Evolutionary conservation across 1,140 invertebrate genomes (phyloP).

Genomic region (Caenorhabditis inopinata): DNA sequence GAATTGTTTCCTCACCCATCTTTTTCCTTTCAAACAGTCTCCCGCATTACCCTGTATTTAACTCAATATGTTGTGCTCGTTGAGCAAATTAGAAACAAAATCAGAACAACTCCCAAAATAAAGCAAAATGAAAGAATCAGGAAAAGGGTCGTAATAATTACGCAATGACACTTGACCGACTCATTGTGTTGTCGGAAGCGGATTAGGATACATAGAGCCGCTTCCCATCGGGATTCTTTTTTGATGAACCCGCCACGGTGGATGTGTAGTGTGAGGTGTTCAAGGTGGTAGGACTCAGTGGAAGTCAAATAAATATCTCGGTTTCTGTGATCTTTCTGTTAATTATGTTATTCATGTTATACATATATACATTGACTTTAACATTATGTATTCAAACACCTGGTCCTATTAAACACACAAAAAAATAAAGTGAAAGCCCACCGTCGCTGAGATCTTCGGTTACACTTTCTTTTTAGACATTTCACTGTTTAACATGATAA

Average conservation of each 20-base stretch:
- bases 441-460: too few species aligned
- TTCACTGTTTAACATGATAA: too few species aligned
- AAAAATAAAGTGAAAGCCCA: too few species aligned
- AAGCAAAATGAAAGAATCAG: background rate
- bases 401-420: background rate
- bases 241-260: background rate
- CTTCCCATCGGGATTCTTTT: background rate
- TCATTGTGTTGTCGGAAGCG: background rate
- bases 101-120: too few species aligned
- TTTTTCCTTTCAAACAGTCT: too few species aligned
- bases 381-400: slow-evolving; percentile 18
- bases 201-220: slow-evolving; percentile 24
- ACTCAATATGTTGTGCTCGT: background rate
- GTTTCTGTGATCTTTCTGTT: background rate
- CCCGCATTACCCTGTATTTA: slow-evolving; percentile 14
- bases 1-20: background rate
- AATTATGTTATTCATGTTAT: background rate
- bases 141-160: background rate
- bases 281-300: background rate
- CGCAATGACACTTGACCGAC: slow-evolving; percentile 16
- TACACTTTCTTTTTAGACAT: too few species aligned
- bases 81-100: background rate
- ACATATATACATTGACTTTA: background rate
- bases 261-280: background rate
- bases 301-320: slow-evolving; percentile 1